phyloP scores from a whole-genome alignment of 2,113 vertebrate genomes.

The Podarcis muralis region DNA sequence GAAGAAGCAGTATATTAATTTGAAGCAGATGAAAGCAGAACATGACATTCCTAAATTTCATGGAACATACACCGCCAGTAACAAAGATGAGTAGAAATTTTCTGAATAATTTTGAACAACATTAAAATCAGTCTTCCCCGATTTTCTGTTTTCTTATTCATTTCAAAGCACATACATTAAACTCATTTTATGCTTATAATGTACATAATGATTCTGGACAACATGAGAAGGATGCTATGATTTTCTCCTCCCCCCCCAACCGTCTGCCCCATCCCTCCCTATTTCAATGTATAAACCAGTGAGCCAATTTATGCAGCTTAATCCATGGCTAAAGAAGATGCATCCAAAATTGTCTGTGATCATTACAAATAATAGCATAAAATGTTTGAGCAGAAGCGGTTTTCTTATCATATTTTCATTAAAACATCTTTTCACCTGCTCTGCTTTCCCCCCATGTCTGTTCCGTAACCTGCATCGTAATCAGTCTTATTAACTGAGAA shows the following conservation, averaged over 20 bases:
- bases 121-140: constrained; percentile 71
- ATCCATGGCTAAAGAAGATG: constrained; percentile 81
- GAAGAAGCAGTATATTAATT: constrained; percentile 68
- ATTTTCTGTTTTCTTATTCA: constrained; percentile 74
- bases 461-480: constrained; percentile 76
- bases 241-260: constrained; percentile 29
- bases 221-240: constrained; percentile 74
- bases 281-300: constrained; percentile 75
- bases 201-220: constrained; percentile 79
- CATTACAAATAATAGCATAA: constrained; percentile 80
- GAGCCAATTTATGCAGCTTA: constrained; percentile 81
- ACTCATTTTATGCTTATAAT: constrained; percentile 81
- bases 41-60: constrained; percentile 69
- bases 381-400: constrained; percentile 80
- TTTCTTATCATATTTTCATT: constrained; percentile 86
- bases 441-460: constrained; percentile 77
- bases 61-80: constrained; percentile 68
- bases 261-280: constrained; percentile 23
- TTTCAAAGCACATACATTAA: constrained; percentile 77
- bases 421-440: constrained; percentile 84
- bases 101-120: constrained; percentile 75
- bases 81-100: constrained; percentile 76
- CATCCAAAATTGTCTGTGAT: constrained; percentile 81
- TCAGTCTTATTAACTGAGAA: constrained; percentile 86
- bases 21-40: constrained; percentile 74